phyloP scores from a whole-genome alignment of 2,888 invertebrate genomes.

The Cephalotes varians region DNA sequence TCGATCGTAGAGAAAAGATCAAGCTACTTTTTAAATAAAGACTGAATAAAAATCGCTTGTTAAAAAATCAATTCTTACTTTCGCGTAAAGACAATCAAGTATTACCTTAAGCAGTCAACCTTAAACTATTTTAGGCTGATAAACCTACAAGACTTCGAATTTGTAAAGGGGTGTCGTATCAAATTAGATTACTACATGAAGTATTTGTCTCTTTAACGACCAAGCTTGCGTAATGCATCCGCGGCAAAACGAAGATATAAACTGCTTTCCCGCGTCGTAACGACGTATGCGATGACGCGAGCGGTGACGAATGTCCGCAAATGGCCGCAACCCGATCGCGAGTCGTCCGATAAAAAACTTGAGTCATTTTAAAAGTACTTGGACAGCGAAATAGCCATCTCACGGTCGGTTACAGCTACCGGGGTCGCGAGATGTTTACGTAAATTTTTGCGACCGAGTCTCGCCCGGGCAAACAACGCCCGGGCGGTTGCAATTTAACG shows the following conservation, averaged over 20 bases:
- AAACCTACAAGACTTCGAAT: neutral
- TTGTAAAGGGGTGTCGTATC: neutral
- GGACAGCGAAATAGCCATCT: conserved; percentile 31
- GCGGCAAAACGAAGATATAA: conserved; percentile 25
- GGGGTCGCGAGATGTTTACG: conserved; percentile 42
- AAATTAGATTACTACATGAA: neutral
- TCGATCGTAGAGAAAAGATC: neutral
- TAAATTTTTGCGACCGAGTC: conserved; percentile 45
- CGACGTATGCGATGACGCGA: conserved; percentile 42
- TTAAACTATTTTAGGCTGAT: neutral
- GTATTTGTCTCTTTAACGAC: neutral
- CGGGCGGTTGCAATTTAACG: conserved; percentile 45
- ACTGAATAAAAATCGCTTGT: neutral
- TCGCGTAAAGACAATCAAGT: neutral
- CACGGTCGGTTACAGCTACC: conserved; percentile 42
- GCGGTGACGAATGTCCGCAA: conserved; percentile 48
- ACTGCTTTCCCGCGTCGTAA: conserved; percentile 25
- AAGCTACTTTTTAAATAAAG: neutral
- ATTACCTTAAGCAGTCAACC: neutral
- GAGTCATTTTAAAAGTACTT: conserved; percentile 42
- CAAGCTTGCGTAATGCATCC: neutral
- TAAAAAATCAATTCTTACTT: neutral
- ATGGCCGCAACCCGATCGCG: conserved; percentile 43
- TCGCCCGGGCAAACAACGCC: conserved; percentile 24
- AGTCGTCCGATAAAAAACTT: conserved; percentile 36